Evolutionary conservation across 1,140 invertebrate species (phyloP).

Genomic region (Ceratina japonica): DNA sequence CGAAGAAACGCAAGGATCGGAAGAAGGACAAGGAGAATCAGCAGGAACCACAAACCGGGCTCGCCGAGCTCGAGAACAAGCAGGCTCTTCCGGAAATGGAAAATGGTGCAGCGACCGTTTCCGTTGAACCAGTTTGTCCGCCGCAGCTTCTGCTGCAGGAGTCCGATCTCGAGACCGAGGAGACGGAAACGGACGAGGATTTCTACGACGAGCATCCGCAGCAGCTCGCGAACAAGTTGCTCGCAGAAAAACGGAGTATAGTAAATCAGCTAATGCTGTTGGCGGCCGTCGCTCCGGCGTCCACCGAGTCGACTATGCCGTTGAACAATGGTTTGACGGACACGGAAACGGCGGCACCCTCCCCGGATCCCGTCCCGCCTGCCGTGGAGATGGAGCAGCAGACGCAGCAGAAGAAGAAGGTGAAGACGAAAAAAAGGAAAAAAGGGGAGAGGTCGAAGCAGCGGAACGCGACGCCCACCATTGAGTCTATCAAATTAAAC

Average conservation of each 20-base stretch:
- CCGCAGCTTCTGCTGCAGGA: slow-evolving; percentile 80
- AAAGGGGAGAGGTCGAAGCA: slow-evolving; percentile 67
- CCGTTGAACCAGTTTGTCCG: slow-evolving; percentile 8
- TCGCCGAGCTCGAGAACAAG: slow-evolving; percentile 61
- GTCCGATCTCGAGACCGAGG: slow-evolving; percentile 90
- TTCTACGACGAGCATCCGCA: slow-evolving; percentile 92
- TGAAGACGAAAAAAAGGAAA: slow-evolving; percentile 81
- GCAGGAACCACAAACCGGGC: slow-evolving; percentile 53
- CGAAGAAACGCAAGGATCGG: slow-evolving; percentile 74
- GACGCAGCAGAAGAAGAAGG: slow-evolving; percentile 76
- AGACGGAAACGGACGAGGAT: slow-evolving; percentile 91
- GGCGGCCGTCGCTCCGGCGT: slow-evolving; percentile 77
- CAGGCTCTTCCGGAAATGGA: slow-evolving; percentile 63
- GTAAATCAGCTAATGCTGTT: slow-evolving; percentile 83
- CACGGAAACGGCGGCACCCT: slow-evolving; percentile 39
- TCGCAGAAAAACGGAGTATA: slow-evolving; percentile 87
- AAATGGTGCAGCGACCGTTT: slow-evolving; percentile 25
- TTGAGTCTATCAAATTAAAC: slow-evolving; percentile 76
- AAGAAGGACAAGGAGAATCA: slow-evolving; percentile 68
- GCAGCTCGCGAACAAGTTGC: slow-evolving; percentile 83
- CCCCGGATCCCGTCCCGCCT: slow-evolving; percentile 14
- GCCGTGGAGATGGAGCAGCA: slow-evolving; percentile 22
- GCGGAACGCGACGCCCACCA: slow-evolving; percentile 54
- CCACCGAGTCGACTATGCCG: slow-evolving; percentile 63
- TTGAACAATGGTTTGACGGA: slow-evolving; percentile 82